These are phyloP conservation scores for Geotrupes spiniger DNA, from an alignment of 2,888 invertebrate species.

Conservation along the genomic window DNA sequence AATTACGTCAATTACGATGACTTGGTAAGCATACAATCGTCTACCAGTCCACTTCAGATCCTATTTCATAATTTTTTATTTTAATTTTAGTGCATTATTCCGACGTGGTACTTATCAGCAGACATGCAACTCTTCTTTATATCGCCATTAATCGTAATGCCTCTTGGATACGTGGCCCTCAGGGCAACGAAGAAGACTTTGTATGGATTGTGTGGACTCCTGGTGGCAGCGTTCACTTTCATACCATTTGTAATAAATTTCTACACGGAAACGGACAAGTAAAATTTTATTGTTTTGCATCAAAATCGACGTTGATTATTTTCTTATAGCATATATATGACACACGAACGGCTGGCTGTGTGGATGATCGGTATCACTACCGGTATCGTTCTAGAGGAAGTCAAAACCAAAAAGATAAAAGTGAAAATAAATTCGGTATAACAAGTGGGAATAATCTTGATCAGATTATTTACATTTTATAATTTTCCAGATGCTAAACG, in stretches of 20 bases:
- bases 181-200: background rate
- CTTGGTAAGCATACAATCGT: constrained; percentile 16
- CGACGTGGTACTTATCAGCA: constrained; percentile 20
- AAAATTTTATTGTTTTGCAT: background rate
- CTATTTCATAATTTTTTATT: too few relatives aligned
- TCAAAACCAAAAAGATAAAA: constrained; percentile 14
- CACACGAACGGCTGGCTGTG: constrained; percentile 20
- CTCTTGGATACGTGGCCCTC: background rate
- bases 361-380: constrained; percentile 22
- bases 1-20: constrained; percentile 20
- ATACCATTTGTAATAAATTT: background rate
- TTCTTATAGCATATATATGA: constrained; percentile 22
- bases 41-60: too few relatives aligned
- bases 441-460: background rate
- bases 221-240: background rate
- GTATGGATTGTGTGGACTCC: background rate
- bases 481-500: constrained; percentile 16
- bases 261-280: background rate
- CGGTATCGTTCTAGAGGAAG: constrained; percentile 20
- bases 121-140: constrained; percentile 19
- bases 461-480: background rate
- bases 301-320: background rate
- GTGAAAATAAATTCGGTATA: constrained; percentile 4
- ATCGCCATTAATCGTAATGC: background rate
- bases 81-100: constrained; percentile 17